Percentiles rank a stretch among this genome's conserved stretches.
Evolutionary conservation across 2,888 invertebrate species (phyloP).

Genomic region (Tethea ocularis): DNA sequence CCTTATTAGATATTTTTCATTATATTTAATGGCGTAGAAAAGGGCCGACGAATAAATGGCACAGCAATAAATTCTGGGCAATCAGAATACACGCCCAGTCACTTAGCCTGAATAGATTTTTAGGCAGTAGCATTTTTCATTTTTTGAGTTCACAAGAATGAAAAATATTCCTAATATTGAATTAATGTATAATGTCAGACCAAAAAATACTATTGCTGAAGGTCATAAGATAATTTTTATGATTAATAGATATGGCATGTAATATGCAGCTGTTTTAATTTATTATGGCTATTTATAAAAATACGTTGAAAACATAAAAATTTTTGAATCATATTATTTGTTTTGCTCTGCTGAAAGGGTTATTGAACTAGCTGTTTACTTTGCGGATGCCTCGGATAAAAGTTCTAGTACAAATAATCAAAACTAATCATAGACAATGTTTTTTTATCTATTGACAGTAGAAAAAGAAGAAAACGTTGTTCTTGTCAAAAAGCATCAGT

Average conservation of each 20-base stretch:
- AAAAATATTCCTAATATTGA: neutral
- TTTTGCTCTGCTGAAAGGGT: too few species aligned
- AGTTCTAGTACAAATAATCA: neutral
- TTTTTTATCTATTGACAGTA: neutral
- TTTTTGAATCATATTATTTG: too few species aligned
- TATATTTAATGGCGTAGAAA: constrained; percentile 58
- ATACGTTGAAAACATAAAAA: too few species aligned
- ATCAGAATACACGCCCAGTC: constrained; percentile 43
- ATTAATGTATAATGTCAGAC: too few species aligned
- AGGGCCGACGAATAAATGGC: constrained; percentile 17
- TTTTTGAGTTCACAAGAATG: neutral
- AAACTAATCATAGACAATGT: neutral
- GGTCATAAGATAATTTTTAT: too few species aligned
- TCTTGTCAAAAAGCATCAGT: neutral
- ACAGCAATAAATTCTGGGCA: constrained; percentile 51
- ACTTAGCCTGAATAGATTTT: constrained; percentile 44
- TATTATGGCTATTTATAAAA: too few species aligned
- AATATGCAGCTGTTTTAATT: too few species aligned
- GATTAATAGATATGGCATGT: too few species aligned
- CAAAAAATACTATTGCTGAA: too few species aligned
- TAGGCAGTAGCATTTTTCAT: neutral
- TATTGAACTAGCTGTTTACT: too few species aligned
- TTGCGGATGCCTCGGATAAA: too few species aligned
- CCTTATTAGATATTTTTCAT: constrained; percentile 65
- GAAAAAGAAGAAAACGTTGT: neutral